A percentile compares a stretch with the other conserved stretches of the same genome.
Evolutionary conservation across 2,113 vertebrate genomes (phyloP).

Genomic region (Gila orcuttii): DNA sequence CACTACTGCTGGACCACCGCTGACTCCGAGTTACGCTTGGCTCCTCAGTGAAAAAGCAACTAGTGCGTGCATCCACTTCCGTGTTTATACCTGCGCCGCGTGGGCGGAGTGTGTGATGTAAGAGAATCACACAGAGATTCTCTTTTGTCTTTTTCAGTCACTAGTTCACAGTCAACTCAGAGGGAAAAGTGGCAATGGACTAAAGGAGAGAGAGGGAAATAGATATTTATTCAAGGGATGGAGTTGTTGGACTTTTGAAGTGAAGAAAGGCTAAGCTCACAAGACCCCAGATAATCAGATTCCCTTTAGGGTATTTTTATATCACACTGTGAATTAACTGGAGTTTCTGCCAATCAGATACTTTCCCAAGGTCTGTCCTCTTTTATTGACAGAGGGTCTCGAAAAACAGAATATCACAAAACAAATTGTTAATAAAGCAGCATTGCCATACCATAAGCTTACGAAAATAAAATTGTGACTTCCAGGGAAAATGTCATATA

Average conservation of each 20-base stretch:
- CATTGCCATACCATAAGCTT: neutral
- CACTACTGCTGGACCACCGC: too few relatives aligned
- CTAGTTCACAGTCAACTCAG: neutral
- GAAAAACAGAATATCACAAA: neutral
- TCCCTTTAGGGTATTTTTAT: constrained; percentile 20
- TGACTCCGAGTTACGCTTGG: too few relatives aligned
- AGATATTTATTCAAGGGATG: constrained; percentile 27
- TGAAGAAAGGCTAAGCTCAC: constrained; percentile 26
- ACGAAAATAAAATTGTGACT: neutral
- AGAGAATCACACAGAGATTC: neutral
- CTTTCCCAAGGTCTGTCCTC: constrained; percentile 5
- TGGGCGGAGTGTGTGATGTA: too few relatives aligned
- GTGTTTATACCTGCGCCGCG: too few relatives aligned
- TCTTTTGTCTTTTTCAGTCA: neutral
- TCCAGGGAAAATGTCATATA: neutral
- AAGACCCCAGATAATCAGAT: neutral
- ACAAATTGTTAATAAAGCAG: neutral
- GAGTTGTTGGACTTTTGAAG: constrained; percentile 29
- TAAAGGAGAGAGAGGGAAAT: neutral
- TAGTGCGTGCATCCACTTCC: too few relatives aligned
- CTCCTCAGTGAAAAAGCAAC: too few relatives aligned
- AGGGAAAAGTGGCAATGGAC: neutral
- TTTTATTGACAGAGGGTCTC: neutral
- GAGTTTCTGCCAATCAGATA: constrained; percentile 4
- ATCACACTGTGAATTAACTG: constrained; percentile 12